These are phyloP conservation scores for Cladopsammia gracilis DNA, from an alignment of 64 coral and sea anemone genomes.

Conservation along the genomic window DNA sequence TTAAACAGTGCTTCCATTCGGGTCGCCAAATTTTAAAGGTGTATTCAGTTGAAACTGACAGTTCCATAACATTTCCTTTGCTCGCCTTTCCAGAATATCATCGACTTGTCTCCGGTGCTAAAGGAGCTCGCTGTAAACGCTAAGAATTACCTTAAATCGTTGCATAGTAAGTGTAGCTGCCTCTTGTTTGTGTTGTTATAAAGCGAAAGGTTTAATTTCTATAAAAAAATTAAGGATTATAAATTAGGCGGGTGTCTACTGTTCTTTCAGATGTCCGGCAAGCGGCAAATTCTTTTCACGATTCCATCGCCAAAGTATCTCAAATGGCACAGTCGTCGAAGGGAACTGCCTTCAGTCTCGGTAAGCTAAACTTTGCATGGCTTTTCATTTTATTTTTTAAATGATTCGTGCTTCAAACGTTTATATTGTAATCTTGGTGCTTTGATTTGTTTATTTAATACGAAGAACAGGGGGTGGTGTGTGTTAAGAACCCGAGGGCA, in stretches of 20 bases:
- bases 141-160: conserved; percentile 48
- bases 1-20: not conserved
- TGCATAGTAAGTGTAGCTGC: conserved; percentile 62
- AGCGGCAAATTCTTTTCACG: conserved; percentile 36
- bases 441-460: conserved; percentile 33
- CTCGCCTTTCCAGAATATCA: conserved; percentile 37
- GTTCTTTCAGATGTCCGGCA: conserved; percentile 36
- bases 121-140: conserved; percentile 60
- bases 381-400: not conserved
- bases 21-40: not conserved
- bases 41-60: not conserved
- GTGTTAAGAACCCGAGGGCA: not conserved
- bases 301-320: conserved; percentile 55
- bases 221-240: too few relatives aligned
- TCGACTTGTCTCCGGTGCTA: conserved; percentile 37
- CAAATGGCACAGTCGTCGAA: conserved; percentile 41
- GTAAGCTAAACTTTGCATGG: not conserved
- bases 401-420: not conserved
- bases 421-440: not conserved
- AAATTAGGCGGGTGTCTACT: too few relatives aligned
- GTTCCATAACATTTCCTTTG: not conserved
- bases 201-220: not conserved
- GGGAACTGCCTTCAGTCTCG: conserved; percentile 53
- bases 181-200: not conserved
- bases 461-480: not conserved